Percentiles rank a stretch among this genome's conserved stretches.
Conservation (phyloP, 2,888 invertebrate genomes). For the Cryptocephalus primarius region DNA sequence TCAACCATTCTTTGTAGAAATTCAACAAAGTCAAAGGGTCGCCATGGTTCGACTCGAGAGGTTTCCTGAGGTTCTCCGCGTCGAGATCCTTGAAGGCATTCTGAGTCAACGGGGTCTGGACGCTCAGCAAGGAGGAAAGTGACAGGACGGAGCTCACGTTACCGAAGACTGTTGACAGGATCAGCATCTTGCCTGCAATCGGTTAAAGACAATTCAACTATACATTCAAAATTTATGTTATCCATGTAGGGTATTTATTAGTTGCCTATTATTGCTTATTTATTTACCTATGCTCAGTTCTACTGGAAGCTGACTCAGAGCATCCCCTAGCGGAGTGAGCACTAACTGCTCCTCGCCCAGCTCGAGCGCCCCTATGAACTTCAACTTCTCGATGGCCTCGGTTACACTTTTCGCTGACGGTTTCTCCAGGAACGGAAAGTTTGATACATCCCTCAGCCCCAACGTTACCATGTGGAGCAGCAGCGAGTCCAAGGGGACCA, state of each 20-base stretch:
- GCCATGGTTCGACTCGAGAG: conserved; percentile 87
- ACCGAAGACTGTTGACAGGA: conserved; percentile 81
- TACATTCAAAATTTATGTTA: no score
- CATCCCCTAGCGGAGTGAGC: conserved; percentile 75
- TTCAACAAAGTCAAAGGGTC: conserved; percentile 87
- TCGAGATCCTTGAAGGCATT: conserved; percentile 77
- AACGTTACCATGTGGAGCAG: conserved; percentile 88
- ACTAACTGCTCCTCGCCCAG: conserved; percentile 52
- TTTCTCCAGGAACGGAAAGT: conserved; percentile 93
- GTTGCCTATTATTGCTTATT: not conserved
- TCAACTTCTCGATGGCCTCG: conserved; percentile 73
- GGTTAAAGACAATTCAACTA: no score
- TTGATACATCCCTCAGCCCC: conserved; percentile 80
- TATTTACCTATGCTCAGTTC: conserved; percentile 87
- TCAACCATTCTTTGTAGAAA: conserved; percentile 74
- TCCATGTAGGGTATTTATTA: no score
- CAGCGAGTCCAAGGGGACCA: conserved; percentile 88
- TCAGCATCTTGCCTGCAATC: conserved; percentile 75
- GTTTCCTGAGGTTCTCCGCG: conserved; percentile 65
- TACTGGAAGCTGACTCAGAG: conserved; percentile 82
- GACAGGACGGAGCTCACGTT: conserved; percentile 83
- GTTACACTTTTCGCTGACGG: conserved; percentile 77
- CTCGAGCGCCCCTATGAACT: conserved; percentile 71
- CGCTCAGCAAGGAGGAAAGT: conserved; percentile 82
- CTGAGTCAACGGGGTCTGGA: conserved; percentile 88